phyloP scores from a whole-genome alignment of 2,888 invertebrate genomes.

The Campopleginae sp. region DNA sequence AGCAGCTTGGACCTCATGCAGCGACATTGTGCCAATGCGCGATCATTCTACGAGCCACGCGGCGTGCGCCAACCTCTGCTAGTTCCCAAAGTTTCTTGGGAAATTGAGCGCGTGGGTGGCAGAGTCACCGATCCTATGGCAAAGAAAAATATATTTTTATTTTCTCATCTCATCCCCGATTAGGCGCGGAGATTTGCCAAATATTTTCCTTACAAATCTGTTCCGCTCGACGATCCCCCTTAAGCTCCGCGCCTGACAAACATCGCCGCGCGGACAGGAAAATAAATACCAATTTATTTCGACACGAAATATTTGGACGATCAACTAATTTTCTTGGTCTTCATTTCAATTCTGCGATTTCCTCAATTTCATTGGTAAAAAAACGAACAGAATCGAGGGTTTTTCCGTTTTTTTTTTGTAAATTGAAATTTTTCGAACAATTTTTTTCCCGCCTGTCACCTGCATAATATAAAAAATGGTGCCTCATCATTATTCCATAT shows the following conservation, averaged over 20 bases:
- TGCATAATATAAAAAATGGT: constrained; percentile 44
- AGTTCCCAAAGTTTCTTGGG: constrained; percentile 73
- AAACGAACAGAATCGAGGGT: neutral
- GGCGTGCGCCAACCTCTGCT: constrained; percentile 62
- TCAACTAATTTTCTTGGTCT: too few species aligned
- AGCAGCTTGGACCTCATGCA: constrained; percentile 83
- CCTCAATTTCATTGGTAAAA: neutral
- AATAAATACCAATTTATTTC: neutral
- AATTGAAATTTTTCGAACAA: neutral
- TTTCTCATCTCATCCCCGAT: constrained; percentile 42
- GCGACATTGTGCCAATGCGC: constrained; percentile 80
- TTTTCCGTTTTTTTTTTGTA: too few species aligned
- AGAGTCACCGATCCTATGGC: constrained; percentile 49
- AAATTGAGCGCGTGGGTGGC: constrained; percentile 80
- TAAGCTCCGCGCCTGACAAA: constrained; percentile 10
- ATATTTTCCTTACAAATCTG: constrained; percentile 53
- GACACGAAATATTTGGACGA: neutral
- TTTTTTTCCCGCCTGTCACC: neutral
- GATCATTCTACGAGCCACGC: constrained; percentile 72
- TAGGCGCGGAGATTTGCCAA: constrained; percentile 56
- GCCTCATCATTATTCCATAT: constrained; percentile 32
- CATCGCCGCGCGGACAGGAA: neutral
- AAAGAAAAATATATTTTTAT: constrained; percentile 45
- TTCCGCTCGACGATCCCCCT: constrained; percentile 25
- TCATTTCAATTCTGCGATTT: too few species aligned